phyloP scores from a whole-genome alignment of 2,113 vertebrate genomes.

The Eclectus roratus region DNA sequence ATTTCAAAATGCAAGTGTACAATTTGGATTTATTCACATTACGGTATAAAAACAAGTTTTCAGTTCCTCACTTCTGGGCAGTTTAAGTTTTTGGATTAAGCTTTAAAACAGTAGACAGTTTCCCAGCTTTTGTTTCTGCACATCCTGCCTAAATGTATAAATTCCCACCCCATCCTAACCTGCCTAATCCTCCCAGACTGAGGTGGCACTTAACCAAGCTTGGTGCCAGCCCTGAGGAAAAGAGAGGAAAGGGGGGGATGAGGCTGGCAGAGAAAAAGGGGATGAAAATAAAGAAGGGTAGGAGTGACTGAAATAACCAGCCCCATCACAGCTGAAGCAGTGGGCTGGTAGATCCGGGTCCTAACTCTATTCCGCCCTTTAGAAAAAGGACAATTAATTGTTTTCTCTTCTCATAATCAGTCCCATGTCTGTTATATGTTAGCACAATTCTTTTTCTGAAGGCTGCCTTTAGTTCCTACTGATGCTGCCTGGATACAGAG shows the following conservation, averaged over 20 bases:
- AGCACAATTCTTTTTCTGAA: background rate
- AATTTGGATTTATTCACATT: background rate
- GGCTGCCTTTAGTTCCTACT: background rate
- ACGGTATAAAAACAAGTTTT: background rate
- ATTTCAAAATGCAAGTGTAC: background rate
- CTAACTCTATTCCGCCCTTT: background rate
- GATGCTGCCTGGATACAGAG: background rate
- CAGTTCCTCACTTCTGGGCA: background rate
- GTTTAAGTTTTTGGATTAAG: background rate
- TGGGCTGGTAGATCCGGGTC: background rate
- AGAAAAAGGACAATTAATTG: background rate
- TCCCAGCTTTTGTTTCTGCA: background rate
- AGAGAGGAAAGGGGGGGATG: background rate
- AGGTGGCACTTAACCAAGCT: background rate
- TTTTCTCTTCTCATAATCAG: background rate
- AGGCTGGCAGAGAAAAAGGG: background rate
- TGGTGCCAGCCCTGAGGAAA: background rate
- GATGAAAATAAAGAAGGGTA: background rate
- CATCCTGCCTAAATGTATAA: background rate
- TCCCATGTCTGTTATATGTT: background rate
- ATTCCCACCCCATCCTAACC: background rate
- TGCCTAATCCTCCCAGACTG: background rate
- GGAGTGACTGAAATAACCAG: background rate
- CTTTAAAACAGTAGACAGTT: background rate
- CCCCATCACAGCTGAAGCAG: background rate